These are phyloP conservation scores for Prunella strophiata DNA, from an alignment of 2,797 vertebrate species.

Conservation along the genomic window DNA sequence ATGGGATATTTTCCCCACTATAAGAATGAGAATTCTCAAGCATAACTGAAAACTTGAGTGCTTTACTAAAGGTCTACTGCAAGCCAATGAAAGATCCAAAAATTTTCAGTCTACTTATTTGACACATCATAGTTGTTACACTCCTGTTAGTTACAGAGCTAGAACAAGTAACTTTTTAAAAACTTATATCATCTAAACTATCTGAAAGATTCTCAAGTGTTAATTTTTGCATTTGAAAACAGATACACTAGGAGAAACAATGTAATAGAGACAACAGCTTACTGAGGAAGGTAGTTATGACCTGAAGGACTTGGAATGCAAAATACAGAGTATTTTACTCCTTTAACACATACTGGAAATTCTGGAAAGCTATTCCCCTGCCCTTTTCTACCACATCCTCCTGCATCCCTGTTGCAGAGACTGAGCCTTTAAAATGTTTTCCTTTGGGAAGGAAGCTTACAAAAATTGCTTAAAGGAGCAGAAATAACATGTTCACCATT, in stretches of 20 bases:
- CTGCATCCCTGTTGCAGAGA: not conserved
- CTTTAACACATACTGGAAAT: not conserved
- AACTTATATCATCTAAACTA: not conserved
- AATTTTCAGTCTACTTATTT: not conserved
- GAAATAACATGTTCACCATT: not conserved
- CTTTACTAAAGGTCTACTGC: not conserved
- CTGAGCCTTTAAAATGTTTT: not conserved
- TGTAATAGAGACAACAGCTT: not conserved
- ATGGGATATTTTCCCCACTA: not conserved
- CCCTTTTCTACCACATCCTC: not conserved
- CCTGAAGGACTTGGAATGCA: not conserved
- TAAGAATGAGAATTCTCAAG: not conserved
- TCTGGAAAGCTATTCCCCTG: not conserved
- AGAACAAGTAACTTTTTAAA: not conserved
- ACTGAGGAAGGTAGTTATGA: not conserved
- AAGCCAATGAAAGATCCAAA: not conserved
- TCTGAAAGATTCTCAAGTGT: not conserved
- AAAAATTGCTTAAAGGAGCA: not conserved
- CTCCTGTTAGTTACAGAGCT: not conserved
- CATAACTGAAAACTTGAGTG: not conserved
- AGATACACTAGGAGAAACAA: not conserved
- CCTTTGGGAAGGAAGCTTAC: not conserved
- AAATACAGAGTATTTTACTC: not conserved
- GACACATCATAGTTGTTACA: not conserved
- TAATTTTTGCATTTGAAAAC: not conserved